A percentile compares a stretch with the other conserved stretches of the same genome.
Conservation (phyloP, 2,113 vertebrate species). For the Colius striatus region DNA sequence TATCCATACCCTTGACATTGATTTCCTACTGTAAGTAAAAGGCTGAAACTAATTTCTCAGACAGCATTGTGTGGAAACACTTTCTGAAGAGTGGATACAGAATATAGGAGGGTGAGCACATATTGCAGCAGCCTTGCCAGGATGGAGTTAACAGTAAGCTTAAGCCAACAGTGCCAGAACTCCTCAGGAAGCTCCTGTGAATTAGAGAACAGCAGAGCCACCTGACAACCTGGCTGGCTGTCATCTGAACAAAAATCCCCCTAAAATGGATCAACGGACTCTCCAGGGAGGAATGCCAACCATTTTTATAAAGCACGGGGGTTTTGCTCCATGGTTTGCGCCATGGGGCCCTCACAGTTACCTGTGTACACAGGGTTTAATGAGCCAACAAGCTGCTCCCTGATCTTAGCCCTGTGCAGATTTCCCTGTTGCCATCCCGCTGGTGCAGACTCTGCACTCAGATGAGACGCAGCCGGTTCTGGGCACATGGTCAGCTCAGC, state of each 20-base stretch:
- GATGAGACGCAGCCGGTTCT: neutral
- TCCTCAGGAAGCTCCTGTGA: neutral
- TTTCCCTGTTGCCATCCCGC: neutral
- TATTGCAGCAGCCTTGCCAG: neutral
- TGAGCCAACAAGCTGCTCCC: accelerated
- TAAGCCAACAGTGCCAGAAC: neutral
- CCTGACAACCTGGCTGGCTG: neutral
- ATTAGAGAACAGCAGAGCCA: neutral
- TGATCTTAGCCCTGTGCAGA: neutral
- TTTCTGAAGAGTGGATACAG: neutral
- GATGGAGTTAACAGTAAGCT: neutral
- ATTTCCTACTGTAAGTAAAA: neutral
- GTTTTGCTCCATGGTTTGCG: neutral
- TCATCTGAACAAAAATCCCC: neutral
- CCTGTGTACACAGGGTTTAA: accelerated
- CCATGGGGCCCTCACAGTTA: neutral
- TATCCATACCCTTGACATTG: neutral
- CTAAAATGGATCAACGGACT: neutral
- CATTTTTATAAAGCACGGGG: neutral
- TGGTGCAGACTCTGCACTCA: neutral
- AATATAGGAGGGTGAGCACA: neutral
- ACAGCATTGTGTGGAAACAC: accelerated
- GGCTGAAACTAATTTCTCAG: neutral
- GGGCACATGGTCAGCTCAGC: accelerated
- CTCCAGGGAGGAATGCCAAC: neutral